A percentile compares a stretch with the other conserved stretches of the same genome.
These are phyloP conservation scores for Trematomus loennbergii DNA, from an alignment of 2,113 vertebrate genomes.

Conservation along the genomic window DNA sequence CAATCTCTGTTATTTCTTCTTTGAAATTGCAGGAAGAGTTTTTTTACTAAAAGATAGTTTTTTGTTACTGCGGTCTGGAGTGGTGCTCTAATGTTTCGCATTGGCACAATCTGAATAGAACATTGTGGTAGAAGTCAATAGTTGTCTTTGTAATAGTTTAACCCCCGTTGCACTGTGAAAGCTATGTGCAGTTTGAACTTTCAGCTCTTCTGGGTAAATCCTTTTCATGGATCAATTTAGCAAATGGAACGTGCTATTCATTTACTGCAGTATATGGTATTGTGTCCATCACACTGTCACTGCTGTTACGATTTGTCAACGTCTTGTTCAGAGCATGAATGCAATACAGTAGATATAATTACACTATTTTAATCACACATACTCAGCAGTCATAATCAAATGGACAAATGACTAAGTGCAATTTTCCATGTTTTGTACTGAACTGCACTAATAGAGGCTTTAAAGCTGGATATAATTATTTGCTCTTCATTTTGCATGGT, in stretches of 20 bases:
- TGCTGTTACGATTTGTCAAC: conserved; percentile 41
- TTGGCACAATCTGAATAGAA: conserved; percentile 57
- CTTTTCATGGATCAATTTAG: conserved; percentile 66
- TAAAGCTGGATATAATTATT: conserved; percentile 76
- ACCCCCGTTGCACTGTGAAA: conserved; percentile 28
- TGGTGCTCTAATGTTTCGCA: conserved; percentile 58
- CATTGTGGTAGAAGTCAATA: conserved; percentile 34
- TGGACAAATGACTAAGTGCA: conserved; percentile 74
- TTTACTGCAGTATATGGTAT: conserved; percentile 46
- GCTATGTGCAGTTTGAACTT: conserved; percentile 51
- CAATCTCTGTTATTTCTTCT: conserved; percentile 60
- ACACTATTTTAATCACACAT: conserved; percentile 77
- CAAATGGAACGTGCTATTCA: conserved; percentile 57
- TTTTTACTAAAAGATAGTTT: conserved; percentile 27
- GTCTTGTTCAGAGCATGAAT: conserved; percentile 55
- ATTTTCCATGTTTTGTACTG: conserved; percentile 69
- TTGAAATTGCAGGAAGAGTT: conserved; percentile 36
- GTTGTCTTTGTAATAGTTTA: conserved; percentile 57
- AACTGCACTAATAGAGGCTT: conserved; percentile 71
- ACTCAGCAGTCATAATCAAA: conserved; percentile 74
- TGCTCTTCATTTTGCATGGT: conserved; percentile 66
- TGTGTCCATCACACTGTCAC: conserved; percentile 52
- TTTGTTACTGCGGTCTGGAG: conserved; percentile 49
- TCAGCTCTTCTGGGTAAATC: conserved; percentile 42
- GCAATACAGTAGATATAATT: conserved; percentile 75